Evolutionary conservation across 2,797 vertebrate genomes (phyloP), one percentile per base, ranked within the genome.

Genomic region (Xenopus petersii): DNA sequence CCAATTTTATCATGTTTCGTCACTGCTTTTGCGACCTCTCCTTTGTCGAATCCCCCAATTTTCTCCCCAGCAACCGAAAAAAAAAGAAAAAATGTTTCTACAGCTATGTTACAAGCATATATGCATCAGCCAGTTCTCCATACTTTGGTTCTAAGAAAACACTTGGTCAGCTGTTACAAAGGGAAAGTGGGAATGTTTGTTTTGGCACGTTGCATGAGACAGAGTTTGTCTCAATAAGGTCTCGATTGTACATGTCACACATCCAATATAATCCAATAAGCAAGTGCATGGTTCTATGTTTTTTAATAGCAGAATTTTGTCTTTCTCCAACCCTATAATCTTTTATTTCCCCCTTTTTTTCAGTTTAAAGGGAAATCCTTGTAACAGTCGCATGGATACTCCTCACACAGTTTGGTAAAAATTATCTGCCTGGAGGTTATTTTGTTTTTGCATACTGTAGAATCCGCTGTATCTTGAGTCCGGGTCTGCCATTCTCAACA

Each of bases 371-470:
- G 84, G 67, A 74, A 85, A 81, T 83, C 83, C 87, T 85, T 80
- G 67, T 49, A 74, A 76, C 74, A 33, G 80, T 64, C 77, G 84
- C 79, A 81, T 70, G 17, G 54, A 67, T 10, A 63, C 70, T 83
- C 80, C 87, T 95, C 93, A 95, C 88, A 93, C 94, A 17, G 93
- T 95, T 84, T 95, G 94, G 91, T 95, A 95, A 90, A 95, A 95
- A 82, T 94, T 94, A 88, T 95, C 94, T 82, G 92, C 93, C 83
- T 95, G 93, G 82, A 95, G 90, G 81, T 91, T 93, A 87, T 89
- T 94, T 86, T 94, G 93, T 89, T 94, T 95, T 83, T 93, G 93
- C 94, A 95, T 96, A 91, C 94, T 96, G 90, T 96, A 96, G 89
- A 94, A 94, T 83, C 94, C 94, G 75, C 94, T 96, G 89, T 93